Evolutionary conservation across 1,140 invertebrate genomes (phyloP).

Genomic region (Chironomus tepperi): DNA sequence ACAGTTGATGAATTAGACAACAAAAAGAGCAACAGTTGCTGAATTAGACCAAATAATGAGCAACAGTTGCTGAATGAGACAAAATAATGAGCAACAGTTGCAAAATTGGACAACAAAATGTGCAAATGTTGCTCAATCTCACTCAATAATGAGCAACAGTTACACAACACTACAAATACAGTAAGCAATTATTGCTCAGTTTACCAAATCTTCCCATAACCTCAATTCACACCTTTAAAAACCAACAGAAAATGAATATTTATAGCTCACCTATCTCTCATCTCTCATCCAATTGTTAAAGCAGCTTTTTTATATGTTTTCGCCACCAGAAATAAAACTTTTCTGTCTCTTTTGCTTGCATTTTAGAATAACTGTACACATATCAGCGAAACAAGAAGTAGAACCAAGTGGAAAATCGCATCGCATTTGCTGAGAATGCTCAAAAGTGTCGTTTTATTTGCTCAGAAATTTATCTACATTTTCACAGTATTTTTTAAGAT

Average conservation of each 20-base stretch:
- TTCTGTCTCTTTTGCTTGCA: background rate
- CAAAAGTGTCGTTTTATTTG: conserved; percentile 21
- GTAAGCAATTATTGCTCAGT: too few species aligned
- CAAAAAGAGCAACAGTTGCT: too few species aligned
- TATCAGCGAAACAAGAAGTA: too few species aligned
- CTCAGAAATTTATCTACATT: conserved; percentile 19
- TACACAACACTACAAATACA: too few species aligned
- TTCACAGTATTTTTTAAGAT: background rate
- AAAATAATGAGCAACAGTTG: too few species aligned
- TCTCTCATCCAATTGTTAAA: background rate
- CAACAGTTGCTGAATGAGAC: too few species aligned
- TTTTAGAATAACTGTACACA: too few species aligned
- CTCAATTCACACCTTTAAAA: background rate
- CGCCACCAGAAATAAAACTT: conserved; percentile 19
- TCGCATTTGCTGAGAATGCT: conserved; percentile 9
- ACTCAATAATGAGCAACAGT: background rate
- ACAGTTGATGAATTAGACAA: too few species aligned
- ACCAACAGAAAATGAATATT: conserved; percentile 14
- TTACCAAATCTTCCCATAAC: too few species aligned
- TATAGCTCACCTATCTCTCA: background rate
- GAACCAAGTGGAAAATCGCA: background rate
- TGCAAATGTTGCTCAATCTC: background rate
- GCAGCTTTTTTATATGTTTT: background rate
- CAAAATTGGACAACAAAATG: too few species aligned
- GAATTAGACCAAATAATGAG: too few species aligned